Conservation (phyloP, 2,888 invertebrate species). For the Amblyjoppa fuscipennis region DNA sequence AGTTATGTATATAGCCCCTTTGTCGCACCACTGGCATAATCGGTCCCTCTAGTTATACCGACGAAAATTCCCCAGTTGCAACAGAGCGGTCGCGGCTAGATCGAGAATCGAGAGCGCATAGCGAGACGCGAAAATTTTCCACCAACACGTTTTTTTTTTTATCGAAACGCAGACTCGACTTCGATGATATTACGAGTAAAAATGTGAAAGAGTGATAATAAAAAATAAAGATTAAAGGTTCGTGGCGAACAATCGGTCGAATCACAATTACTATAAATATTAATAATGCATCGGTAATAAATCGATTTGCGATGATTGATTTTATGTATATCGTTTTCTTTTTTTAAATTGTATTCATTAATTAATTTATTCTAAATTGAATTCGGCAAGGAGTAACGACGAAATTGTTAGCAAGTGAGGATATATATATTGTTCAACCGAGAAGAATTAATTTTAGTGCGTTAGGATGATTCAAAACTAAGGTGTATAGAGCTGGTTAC, state of each 20-base stretch:
- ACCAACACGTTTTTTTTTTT: not conserved
- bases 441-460: not conserved
- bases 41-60: constrained; percentile 7
- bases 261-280: too few species aligned
- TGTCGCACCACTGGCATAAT: constrained; percentile 18
- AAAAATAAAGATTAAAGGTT: too few species aligned
- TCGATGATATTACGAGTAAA: too few species aligned
- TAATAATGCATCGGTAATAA: too few species aligned
- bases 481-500: not conserved
- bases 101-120: not conserved
- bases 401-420: not conserved
- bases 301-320: too few species aligned
- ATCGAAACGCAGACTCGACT: not conserved
- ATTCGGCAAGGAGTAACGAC: too few species aligned
- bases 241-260: too few species aligned
- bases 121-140: not conserved
- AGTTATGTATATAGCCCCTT: constrained; percentile 10
- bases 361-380: too few species aligned
- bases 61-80: constrained; percentile 7
- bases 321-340: too few species aligned
- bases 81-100: not conserved
- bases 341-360: too few species aligned
- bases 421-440: not conserved
- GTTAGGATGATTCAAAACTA: constrained; percentile 2
- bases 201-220: too few species aligned